Evolutionary conservation across 2,888 invertebrate genomes (phyloP), one percentile per base, ranked within the genome.

Genomic region (Dinocampus coccinellae): DNA sequence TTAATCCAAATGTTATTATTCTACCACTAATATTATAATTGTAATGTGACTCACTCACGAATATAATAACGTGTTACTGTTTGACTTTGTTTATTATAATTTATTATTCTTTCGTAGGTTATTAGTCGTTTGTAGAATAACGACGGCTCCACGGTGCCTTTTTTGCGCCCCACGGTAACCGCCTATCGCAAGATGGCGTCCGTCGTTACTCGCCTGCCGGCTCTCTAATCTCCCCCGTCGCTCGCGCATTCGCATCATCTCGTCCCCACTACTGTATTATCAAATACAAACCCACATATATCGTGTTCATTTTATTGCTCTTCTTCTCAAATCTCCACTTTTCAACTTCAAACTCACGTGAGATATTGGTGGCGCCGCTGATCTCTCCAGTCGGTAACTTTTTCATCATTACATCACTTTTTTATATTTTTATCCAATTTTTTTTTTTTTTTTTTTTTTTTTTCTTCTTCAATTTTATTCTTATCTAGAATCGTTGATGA

Each of bases 171-270:
- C 89, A 91, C 90, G 90, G 91, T 91, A 91, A 91, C 91, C 92
- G 92, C 91, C 92, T 92, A 91, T 90, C 89, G 91, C 91, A 92
- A 92, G 91, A 92, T 92, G 92, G 92, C 92, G 92, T 78, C 78
- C 73, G 76, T 73, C 72, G 73, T 73, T 65, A 72, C 75, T 76
- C 74, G 73, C 69, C 72, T 75, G 74, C 75, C 75, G 76, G 75
- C 72, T 73, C 69, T 68, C 71, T 70, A 69, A 74, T 74, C 75
- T 72, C 73, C 53, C 69, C 61, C 52, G 64, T 67, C 64, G 68
- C 52, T 62, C 70, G 39, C 63, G 39, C 61, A 64, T 16, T 33
- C 47, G 22, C 60, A n/a, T 60, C 13, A 7, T 16, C n/a, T n/a
- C 47, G 3, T 47, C 47, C 42, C 42, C 16, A 42, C 42, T n/a